Evolutionary conservation across 2,888 invertebrate species (phyloP).

Genomic region (Eilema caniola): DNA sequence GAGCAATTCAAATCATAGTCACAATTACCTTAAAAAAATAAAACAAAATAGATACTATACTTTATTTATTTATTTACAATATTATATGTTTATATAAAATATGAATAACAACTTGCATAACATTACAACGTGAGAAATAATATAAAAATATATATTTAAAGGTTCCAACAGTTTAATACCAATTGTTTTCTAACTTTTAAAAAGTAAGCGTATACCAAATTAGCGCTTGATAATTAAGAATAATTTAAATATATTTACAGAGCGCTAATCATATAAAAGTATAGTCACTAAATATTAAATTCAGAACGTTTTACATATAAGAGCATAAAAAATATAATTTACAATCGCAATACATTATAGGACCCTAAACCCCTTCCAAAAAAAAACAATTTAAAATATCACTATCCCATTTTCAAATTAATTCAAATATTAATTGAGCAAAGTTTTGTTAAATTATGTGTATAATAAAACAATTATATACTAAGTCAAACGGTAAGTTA

Average conservation of each 20-base stretch:
- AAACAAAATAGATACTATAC: slow-evolving; percentile 25
- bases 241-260: slow-evolving; percentile 43
- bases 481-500: not conserved
- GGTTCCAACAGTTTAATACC: slow-evolving; percentile 14
- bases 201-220: slow-evolving; percentile 24
- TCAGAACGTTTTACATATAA: slow-evolving; percentile 12
- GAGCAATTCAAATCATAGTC: too few species aligned
- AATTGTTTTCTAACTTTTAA: not conserved
- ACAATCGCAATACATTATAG: slow-evolving; percentile 26
- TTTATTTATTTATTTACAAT: slow-evolving; percentile 51
- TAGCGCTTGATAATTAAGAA: slow-evolving; percentile 20
- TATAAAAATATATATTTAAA: slow-evolving; percentile 24
- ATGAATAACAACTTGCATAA: slow-evolving; percentile 38
- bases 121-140: slow-evolving; percentile 25
- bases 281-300: too few species aligned
- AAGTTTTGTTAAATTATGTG: not conserved
- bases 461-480: not conserved
- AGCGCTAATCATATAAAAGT: slow-evolving; percentile 22
- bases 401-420: slow-evolving; percentile 15
- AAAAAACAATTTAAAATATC: not conserved
- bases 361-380: slow-evolving; percentile 16
- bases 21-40: slow-evolving; percentile 24
- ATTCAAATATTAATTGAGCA: slow-evolving; percentile 37
- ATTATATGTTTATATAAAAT: slow-evolving; percentile 42
- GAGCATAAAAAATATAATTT: slow-evolving; percentile 20